Base-by-base conservation (phyloP, 1,140 invertebrate species). In the Leptopilina clavipes region DNA sequence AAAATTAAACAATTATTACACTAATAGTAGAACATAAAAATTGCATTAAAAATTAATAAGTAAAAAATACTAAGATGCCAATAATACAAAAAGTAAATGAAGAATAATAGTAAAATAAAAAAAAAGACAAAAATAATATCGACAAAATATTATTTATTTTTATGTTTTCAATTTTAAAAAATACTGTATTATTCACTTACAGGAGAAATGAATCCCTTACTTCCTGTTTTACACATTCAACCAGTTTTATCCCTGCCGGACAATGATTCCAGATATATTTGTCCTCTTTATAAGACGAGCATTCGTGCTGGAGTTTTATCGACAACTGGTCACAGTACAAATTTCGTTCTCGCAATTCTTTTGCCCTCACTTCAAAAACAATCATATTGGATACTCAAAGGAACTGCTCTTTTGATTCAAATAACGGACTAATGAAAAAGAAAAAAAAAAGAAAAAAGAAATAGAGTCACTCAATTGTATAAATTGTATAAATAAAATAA, bases 261-360 rank as follows among this genome's bases (percentile, higher is more conserved):
- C 37, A 88, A 93, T n/a, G 92, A 93, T 81, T 86, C 88, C 7
- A 91, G 95, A 65, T 97, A 97, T 84, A 91, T 94, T 22, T 92
- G 93, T 52, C 96, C 96, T 0, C 86, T 97, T 10, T 97, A 97
- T 86, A 97, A 97, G 91, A 97, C 96, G 1, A 93, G 95, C n/a
- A 92, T 94, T 56, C 90, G 96, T 73, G 96, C 96, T 37, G 96
- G 96, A 56, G 93, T 94, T 1, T 91, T 97, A 7, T 97, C 96
- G 22, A 97, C 96, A 0, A 97, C 96, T 5, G 96, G 96, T 1
- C 96, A 97, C 85, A 97, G 96, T 72, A 97, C 96, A 1, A 97
- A 97, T 90, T 97, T 96, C 87, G 95, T 98, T 7, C 92, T 97
- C 7, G 90, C 95, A n/a, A 93, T 97, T 0, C 89, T 96, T 40